These are phyloP conservation scores for Alethe castanea DNA, from an alignment of 2,113 vertebrate species.

Conservation along the genomic window DNA sequence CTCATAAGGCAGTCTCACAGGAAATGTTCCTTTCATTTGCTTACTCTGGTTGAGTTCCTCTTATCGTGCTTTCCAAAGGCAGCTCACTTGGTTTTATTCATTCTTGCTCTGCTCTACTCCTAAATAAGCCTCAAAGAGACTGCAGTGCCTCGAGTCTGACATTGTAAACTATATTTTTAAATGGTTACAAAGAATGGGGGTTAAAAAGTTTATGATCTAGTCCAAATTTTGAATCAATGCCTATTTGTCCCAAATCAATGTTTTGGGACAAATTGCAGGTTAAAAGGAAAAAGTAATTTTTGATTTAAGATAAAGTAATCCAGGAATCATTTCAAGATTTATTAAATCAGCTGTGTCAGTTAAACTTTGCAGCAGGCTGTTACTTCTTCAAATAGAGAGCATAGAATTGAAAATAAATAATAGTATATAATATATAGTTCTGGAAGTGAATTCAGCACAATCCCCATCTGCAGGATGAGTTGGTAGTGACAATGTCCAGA, in stretches of 20 bases:
- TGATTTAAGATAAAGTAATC: background rate
- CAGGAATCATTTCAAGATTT: background rate
- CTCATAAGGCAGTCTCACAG: background rate
- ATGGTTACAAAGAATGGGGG: background rate
- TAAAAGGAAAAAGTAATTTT: background rate
- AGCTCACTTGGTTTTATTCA: background rate
- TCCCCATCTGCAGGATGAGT: background rate
- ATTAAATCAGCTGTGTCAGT: background rate
- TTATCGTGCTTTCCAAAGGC: background rate
- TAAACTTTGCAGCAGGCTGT: background rate
- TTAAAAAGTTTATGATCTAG: background rate
- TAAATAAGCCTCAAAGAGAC: background rate
- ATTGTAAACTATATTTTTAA: background rate
- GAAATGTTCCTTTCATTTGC: constrained; percentile 25
- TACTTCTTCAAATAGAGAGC: background rate
- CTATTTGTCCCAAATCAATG: background rate
- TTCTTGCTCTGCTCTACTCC: background rate
- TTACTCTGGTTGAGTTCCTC: background rate
- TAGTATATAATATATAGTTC: background rate
- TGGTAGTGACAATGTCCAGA: background rate
- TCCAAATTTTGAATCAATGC: background rate
- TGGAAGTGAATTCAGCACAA: background rate
- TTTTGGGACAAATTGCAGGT: background rate
- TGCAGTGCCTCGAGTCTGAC: background rate
- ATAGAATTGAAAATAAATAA: background rate